Base-by-base conservation (phyloP, 2,113 vertebrate genomes). In the Passer domesticus region DNA sequence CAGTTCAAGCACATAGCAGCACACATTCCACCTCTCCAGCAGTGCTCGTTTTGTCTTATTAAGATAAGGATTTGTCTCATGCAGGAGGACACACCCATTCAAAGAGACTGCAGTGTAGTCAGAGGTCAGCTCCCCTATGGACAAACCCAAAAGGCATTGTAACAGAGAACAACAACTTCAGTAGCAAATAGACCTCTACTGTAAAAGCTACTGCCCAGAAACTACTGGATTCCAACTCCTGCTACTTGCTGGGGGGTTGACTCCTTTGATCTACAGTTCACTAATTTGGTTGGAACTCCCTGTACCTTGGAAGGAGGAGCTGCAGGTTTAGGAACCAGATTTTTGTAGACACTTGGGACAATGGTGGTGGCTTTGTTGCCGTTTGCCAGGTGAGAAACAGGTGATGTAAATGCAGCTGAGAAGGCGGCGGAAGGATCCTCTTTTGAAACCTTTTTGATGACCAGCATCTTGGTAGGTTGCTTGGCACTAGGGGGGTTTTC, bases 361-460 rank as follows among this genome's bases (percentile, higher is more conserved):
- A 98, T 93, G 59, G 98, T 98, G 97, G 98, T 98, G 90, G 98
- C 97, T 98, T 99, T 99, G 98, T 97, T 98, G 97, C 99, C 99
- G 58, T 99, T 99, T 97, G 98, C 97, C 96, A 99, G 98, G 92
- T 99, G 98, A 97, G 98, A 98, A 91, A 98, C 98, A 83, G 99
- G 98, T 94, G 98, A 99, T 89, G 99, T 99, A 90, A 99, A 99
- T 89, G 99, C 99, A 92, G 99, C 99, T 84, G 99, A 99, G 98
- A 99, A 99, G 91, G 99, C 98, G 18, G 99, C 98, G 33, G 98
- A 98, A 97, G 99, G 97, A 97, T 99, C 99, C 97, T 99, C 99
- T 98, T 99, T 99, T 96, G 99, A 99, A 98, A 99, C 97, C 98
- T 99, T 99, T 98, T 99, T 99, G 98, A 99, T 99, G 97, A 99